Conservation (phyloP, 2,113 vertebrate species). For the Ptilorrhoa leucosticta region DNA sequence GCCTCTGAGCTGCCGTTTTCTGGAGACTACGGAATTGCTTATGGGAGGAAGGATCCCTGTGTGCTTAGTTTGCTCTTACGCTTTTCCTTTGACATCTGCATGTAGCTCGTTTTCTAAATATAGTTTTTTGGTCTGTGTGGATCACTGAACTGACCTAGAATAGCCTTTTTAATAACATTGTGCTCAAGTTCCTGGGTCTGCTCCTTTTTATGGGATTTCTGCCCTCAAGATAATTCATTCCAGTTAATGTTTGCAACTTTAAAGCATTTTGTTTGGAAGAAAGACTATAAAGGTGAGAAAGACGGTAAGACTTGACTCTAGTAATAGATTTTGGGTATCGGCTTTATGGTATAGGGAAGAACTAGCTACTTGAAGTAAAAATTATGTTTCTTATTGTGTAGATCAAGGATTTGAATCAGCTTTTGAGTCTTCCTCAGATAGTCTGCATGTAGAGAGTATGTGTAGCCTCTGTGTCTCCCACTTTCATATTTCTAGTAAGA, state of each 20-base stretch:
- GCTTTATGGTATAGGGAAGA: neutral
- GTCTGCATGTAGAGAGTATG: neutral
- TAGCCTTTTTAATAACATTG: neutral
- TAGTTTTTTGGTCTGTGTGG: neutral
- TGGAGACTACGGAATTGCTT: neutral
- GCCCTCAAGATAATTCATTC: neutral
- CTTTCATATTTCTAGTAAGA: neutral
- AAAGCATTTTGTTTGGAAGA: neutral
- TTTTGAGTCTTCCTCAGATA: neutral
- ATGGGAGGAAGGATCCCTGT: neutral
- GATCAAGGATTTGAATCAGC: neutral
- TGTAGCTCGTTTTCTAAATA: neutral
- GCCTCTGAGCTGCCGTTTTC: neutral
- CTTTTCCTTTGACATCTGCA: neutral
- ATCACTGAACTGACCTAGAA: neutral
- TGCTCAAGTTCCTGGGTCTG: neutral
- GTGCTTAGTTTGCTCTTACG: neutral
- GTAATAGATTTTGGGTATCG: neutral
- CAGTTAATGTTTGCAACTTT: neutral
- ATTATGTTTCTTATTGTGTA: fast-evolving
- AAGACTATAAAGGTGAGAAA: neutral
- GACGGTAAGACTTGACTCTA: neutral
- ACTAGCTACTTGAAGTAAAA: neutral
- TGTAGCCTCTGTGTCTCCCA: neutral
- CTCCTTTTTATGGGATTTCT: neutral